Evolutionary conservation across 2,888 invertebrate species (phyloP).

Genomic region (Acanthopleura granulata): DNA sequence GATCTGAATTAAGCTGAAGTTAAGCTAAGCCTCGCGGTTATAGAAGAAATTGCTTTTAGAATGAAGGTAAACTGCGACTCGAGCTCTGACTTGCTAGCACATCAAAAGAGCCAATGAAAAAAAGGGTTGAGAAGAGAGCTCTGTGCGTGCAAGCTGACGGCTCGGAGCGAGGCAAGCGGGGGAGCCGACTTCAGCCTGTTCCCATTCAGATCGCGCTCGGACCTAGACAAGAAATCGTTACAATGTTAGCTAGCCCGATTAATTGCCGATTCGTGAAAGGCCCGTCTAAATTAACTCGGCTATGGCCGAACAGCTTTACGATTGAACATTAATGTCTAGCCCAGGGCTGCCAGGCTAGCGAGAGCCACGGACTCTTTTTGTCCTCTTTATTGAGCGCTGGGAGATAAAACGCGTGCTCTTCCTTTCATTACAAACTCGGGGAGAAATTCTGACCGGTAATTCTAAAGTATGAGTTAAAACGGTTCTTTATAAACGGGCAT

Average conservation of each 20-base stretch:
- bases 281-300: constrained; percentile 18
- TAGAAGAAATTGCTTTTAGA: background rate
- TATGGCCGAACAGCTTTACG: constrained; percentile 16
- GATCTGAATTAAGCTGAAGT: background rate
- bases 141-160: background rate
- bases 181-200: background rate
- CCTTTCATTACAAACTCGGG: constrained; percentile 6
- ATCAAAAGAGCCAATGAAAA: background rate
- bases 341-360: background rate
- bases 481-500: background rate
- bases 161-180: background rate
- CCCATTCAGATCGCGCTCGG: background rate
- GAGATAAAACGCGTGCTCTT: constrained; percentile 11
- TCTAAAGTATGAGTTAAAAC: constrained; percentile 10
- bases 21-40: background rate
- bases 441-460: constrained; percentile 3
- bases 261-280: constrained; percentile 19
- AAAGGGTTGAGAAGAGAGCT: background rate
- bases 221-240: constrained; percentile 5
- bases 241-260: constrained; percentile 18
- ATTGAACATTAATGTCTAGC: constrained; percentile 18
- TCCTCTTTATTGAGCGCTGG: constrained; percentile 7
- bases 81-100: background rate
- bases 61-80: background rate
- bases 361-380: background rate